A percentile compares a stretch with the other conserved stretches of the same genome.
Conservation (phyloP, 2,888 invertebrate species). For the Agriopis marginaria region DNA sequence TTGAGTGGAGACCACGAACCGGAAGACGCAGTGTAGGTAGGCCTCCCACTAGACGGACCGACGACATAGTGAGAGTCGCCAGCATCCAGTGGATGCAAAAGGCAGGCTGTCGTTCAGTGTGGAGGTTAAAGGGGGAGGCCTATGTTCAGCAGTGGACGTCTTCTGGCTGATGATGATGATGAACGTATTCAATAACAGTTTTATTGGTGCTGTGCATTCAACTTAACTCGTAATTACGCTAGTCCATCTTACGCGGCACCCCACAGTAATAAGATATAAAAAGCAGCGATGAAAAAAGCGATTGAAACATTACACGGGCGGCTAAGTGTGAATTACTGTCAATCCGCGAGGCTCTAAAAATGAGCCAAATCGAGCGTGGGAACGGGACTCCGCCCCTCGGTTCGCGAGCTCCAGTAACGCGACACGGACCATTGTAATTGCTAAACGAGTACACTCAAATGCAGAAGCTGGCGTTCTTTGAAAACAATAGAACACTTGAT, state of each 20-base stretch:
- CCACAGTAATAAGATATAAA: neutral
- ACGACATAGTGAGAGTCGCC: too few species aligned
- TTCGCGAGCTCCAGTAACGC: constrained; percentile 43
- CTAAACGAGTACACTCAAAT: constrained; percentile 57
- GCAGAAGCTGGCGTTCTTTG: constrained; percentile 39
- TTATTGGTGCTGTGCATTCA: too few species aligned
- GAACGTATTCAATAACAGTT: too few species aligned
- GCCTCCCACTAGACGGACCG: too few species aligned
- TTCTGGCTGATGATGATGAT: too few species aligned
- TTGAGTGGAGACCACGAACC: too few species aligned
- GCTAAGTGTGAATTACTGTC: constrained; percentile 58
- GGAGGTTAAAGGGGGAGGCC: too few species aligned
- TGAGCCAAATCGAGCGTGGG: constrained; percentile 69
- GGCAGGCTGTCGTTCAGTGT: too few species aligned
- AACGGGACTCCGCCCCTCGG: constrained; percentile 55
- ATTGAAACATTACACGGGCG: constrained; percentile 44
- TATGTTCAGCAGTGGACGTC: too few species aligned
- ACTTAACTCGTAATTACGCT: neutral
- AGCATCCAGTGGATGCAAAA: too few species aligned
- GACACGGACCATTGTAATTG: constrained; percentile 64
- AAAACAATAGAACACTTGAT: neutral
- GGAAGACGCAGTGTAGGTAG: too few species aligned
- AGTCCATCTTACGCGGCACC: neutral
- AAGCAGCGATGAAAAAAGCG: constrained; percentile 30
- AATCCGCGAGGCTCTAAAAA: constrained; percentile 49